These are phyloP conservation scores for Ctenomys sociabilis DNA, from an alignment of 2,113 vertebrate species.

Conservation along the genomic window DNA sequence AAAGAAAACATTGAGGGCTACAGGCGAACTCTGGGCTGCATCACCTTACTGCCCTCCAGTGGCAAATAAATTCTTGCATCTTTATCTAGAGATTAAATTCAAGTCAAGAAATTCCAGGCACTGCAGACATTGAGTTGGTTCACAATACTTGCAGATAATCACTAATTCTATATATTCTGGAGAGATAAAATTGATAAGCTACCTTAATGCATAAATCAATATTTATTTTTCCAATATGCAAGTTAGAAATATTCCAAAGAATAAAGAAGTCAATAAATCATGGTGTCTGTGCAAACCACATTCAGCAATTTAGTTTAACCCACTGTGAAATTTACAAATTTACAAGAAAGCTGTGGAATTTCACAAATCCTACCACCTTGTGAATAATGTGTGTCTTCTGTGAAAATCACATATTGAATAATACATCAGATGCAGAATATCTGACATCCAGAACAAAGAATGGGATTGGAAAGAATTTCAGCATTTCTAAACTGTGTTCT, in stretches of 20 bases:
- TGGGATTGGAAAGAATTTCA: not conserved
- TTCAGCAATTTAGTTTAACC: not conserved
- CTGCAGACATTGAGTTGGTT: not conserved
- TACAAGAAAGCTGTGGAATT: conserved; percentile 61
- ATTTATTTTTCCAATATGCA: not conserved
- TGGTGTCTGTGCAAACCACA: not conserved
- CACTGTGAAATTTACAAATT: conserved; percentile 59
- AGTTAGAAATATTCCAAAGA: conserved; percentile 32
- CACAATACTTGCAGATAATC: not conserved
- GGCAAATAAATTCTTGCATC: not conserved
- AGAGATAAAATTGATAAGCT: not conserved
- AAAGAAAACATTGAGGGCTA: conserved; percentile 10
- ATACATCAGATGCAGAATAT: conserved; percentile 74
- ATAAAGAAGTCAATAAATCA: conserved; percentile 29
- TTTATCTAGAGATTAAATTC: not conserved
- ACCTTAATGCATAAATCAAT: conserved; percentile 51
- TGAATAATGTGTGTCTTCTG: conserved; percentile 76
- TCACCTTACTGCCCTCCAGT: conserved; percentile 51
- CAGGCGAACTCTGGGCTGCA: not conserved
- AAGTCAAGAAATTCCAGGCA: not conserved
- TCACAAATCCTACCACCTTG: conserved; percentile 66
- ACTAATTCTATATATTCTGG: conserved; percentile 32
- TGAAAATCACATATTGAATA: conserved; percentile 73
- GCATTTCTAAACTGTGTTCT: not conserved
- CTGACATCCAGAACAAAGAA: conserved; percentile 72